phyloP scores from a whole-genome alignment of 2,113 vertebrate genomes.

The Petrocephalus microphthalmus region DNA sequence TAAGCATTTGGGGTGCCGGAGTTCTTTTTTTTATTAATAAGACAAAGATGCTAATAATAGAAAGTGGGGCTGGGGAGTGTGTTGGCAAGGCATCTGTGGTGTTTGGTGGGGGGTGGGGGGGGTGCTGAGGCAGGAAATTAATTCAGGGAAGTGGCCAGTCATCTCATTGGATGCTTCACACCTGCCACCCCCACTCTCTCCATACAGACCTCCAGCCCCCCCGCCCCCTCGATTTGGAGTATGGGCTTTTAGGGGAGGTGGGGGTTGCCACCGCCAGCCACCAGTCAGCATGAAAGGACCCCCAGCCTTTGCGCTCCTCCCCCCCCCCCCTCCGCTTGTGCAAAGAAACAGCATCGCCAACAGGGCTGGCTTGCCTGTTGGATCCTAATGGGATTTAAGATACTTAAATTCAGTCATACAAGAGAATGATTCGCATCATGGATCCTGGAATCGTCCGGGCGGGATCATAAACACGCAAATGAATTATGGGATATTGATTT shows the following conservation, averaged over 20 bases:
- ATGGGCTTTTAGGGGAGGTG: background rate
- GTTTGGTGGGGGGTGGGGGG: background rate
- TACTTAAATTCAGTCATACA: background rate
- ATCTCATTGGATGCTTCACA: background rate
- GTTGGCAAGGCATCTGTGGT: background rate
- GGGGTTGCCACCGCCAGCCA: background rate
- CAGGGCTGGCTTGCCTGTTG: background rate
- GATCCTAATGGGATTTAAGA: background rate
- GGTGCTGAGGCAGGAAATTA: background rate
- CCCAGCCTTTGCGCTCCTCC: background rate
- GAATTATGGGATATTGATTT: too few species aligned
- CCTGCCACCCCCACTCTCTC: background rate
- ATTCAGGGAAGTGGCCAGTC: background rate
- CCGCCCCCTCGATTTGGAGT: background rate
- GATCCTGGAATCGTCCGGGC: background rate
- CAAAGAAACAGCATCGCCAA: background rate
- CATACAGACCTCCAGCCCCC: background rate
- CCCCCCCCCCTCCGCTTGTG: background rate
- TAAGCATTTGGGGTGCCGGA: background rate
- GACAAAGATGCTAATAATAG: background rate
- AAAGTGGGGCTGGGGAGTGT: background rate
- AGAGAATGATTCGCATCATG: background rate
- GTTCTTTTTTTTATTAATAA: background rate
- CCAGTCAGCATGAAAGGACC: background rate
- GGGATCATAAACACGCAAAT: too few species aligned